Conservation (phyloP, 2,888 invertebrate genomes). For the Hofmannophila pseudospretella region DNA sequence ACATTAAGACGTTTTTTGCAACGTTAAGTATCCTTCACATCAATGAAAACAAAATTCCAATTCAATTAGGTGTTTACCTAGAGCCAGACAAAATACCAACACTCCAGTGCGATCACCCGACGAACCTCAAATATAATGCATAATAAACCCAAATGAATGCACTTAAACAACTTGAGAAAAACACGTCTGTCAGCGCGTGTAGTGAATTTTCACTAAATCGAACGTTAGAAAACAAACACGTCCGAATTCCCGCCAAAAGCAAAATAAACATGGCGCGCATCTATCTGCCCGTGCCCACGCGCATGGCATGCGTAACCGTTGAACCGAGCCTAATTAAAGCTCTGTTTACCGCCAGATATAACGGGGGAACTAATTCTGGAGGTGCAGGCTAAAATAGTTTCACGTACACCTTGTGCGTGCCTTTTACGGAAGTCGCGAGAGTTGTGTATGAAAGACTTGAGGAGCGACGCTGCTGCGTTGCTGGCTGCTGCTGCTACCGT, state of each 20-base stretch:
- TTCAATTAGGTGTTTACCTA: too few relatives aligned
- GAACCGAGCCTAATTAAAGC: conserved; percentile 62
- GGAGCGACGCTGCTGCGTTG: too few relatives aligned
- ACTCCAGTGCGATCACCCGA: conserved; percentile 26
- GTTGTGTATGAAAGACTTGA: too few relatives aligned
- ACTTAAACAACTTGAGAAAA: conserved; percentile 33
- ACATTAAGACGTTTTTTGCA: too few relatives aligned
- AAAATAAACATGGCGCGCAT: conserved; percentile 52
- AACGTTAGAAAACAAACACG: conserved; percentile 59
- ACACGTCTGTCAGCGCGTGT: conserved; percentile 55
- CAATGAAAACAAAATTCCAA: too few relatives aligned
- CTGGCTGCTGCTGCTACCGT: too few relatives aligned
- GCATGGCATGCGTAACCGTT: conserved; percentile 42
- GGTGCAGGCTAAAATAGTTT: conserved; percentile 53
- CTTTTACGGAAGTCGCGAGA: conserved; percentile 31
- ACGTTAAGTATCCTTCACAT: too few relatives aligned
- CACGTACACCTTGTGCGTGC: conserved; percentile 47
- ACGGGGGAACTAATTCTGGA: conserved; percentile 57
- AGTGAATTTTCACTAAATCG: conserved; percentile 68
- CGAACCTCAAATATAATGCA: conserved; percentile 27
- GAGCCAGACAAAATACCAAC: too few relatives aligned
- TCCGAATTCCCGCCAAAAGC: conserved; percentile 37
- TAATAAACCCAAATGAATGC: conserved; percentile 31
- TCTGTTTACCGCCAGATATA: conserved; percentile 65
- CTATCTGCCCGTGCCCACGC: conserved; percentile 63